A percentile compares a stretch with the other conserved stretches of the same genome.
Evolutionary conservation across 2,113 vertebrate genomes (phyloP).

Genomic region (Taxidea taxus): DNA sequence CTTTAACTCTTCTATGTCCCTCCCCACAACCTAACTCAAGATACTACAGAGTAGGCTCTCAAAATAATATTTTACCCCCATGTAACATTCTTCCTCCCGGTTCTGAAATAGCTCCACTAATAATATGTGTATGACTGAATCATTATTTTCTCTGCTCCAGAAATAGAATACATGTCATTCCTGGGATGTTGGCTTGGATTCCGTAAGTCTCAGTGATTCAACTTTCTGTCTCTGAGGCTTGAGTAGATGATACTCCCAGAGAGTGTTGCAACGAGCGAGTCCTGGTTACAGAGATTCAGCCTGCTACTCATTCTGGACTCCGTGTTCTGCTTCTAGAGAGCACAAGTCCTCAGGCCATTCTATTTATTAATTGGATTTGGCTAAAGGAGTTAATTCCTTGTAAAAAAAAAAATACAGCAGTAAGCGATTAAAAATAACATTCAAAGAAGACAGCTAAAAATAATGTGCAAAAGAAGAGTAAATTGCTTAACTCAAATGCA

Average conservation of each 20-base stretch:
- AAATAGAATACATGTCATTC: constrained; percentile 20
- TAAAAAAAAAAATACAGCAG: constrained; percentile 29
- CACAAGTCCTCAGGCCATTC: background rate
- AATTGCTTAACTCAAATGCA: background rate
- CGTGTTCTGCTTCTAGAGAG: background rate
- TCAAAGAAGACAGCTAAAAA: constrained; percentile 52
- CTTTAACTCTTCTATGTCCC: background rate
- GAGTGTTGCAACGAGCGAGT: accelerated
- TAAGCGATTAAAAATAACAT: constrained; percentile 53
- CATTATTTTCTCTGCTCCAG: background rate
- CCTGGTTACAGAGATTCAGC: background rate
- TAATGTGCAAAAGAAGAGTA: background rate
- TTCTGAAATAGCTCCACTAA: background rate
- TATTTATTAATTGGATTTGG: constrained; percentile 54
- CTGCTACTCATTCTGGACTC: background rate
- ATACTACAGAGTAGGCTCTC: background rate
- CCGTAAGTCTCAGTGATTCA: background rate
- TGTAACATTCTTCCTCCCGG: background rate
- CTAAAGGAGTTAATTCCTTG: constrained; percentile 16
- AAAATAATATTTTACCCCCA: background rate
- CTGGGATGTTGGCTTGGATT: background rate
- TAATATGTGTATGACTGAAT: background rate
- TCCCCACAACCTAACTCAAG: no score
- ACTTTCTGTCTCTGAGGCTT: background rate
- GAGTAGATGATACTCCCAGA: background rate